These are phyloP conservation scores for Heliconius nattereri DNA, from an alignment of 1,140 invertebrate genomes.

Conservation along the genomic window DNA sequence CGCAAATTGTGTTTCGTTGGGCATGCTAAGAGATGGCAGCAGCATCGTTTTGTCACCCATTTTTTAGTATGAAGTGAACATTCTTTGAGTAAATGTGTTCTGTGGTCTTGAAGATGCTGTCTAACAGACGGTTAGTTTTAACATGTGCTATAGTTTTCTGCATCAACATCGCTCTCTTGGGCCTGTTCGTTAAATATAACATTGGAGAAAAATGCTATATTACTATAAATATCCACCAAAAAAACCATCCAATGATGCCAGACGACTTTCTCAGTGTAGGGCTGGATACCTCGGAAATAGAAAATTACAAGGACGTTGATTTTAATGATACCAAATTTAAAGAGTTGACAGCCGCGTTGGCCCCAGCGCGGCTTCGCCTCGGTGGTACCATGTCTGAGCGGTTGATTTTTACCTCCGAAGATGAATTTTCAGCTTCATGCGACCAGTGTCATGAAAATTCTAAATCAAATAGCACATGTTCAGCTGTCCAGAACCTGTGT, in stretches of 20 bases:
- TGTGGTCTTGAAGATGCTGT: slow-evolving; percentile 63
- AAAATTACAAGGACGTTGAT: slow-evolving; percentile 60
- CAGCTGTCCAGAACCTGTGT: slow-evolving; percentile 60
- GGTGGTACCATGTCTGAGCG: slow-evolving; percentile 86
- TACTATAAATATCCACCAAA: slow-evolving; percentile 63
- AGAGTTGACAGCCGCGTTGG: slow-evolving; percentile 81
- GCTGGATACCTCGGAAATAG: slow-evolving; percentile 72
- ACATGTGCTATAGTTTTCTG: slow-evolving; percentile 62
- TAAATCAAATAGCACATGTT: slow-evolving; percentile 48
- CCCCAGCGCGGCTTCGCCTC: slow-evolving; percentile 83
- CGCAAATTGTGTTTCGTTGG: no score
- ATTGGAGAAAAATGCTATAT: slow-evolving; percentile 61
- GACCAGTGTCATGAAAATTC: slow-evolving; percentile 51
- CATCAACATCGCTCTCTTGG: slow-evolving; percentile 60
- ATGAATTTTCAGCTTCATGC: slow-evolving; percentile 51
- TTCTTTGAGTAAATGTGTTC: no score
- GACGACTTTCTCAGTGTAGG: slow-evolving; percentile 74
- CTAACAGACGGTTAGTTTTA: slow-evolving; percentile 65
- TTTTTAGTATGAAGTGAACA: no score
- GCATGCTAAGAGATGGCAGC: no score
- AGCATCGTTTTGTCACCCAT: no score
- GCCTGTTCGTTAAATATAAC: slow-evolving; percentile 66
- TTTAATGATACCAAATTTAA: slow-evolving; percentile 76
- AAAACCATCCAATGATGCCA: slow-evolving; percentile 49
- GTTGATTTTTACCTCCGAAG: slow-evolving; percentile 81